These are phyloP conservation scores for Malthinus seriepunctatus DNA, from an alignment of 2,888 invertebrate species.

Conservation along the genomic window DNA sequence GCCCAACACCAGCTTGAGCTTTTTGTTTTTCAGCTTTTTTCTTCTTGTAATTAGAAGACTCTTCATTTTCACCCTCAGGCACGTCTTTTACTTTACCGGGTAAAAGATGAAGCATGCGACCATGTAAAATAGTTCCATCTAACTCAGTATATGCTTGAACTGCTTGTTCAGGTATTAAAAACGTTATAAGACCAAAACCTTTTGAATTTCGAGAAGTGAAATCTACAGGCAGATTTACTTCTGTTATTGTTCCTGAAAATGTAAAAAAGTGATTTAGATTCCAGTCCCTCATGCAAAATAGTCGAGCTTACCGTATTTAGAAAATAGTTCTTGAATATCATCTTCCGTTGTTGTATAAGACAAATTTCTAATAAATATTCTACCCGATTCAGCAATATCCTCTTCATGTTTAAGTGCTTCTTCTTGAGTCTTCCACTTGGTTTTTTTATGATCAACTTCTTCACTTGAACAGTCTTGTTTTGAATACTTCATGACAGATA, in stretches of 20 bases:
- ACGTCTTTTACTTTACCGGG: constrained; percentile 75
- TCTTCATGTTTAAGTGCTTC: constrained; percentile 72
- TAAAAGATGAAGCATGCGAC: constrained; percentile 90
- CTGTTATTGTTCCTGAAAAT: constrained; percentile 75
- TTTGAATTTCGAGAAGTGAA: constrained; percentile 77
- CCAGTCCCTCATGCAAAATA: not conserved
- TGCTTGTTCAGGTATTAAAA: constrained; percentile 94
- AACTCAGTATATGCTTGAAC: constrained; percentile 83
- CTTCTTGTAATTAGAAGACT: constrained; percentile 76
- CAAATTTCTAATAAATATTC: constrained; percentile 90
- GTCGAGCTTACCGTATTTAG: constrained; percentile 70
- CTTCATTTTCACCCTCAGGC: constrained; percentile 52
- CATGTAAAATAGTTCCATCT: constrained; percentile 91
- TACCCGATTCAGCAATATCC: constrained; percentile 85
- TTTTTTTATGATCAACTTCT: constrained; percentile 43
- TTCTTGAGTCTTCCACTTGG: constrained; percentile 67
- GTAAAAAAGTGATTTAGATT: not conserved
- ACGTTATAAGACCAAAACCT: constrained; percentile 93
- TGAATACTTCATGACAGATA: constrained; percentile 61
- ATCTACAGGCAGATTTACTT: constrained; percentile 90
- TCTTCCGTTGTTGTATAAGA: constrained; percentile 85
- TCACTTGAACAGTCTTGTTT: constrained; percentile 53
- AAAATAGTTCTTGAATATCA: constrained; percentile 81
- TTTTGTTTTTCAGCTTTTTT: constrained; percentile 80
- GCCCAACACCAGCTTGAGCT: constrained; percentile 72